phyloP scores from a whole-genome alignment of 2,888 invertebrate genomes.

The Ophonus ardosiacus region DNA sequence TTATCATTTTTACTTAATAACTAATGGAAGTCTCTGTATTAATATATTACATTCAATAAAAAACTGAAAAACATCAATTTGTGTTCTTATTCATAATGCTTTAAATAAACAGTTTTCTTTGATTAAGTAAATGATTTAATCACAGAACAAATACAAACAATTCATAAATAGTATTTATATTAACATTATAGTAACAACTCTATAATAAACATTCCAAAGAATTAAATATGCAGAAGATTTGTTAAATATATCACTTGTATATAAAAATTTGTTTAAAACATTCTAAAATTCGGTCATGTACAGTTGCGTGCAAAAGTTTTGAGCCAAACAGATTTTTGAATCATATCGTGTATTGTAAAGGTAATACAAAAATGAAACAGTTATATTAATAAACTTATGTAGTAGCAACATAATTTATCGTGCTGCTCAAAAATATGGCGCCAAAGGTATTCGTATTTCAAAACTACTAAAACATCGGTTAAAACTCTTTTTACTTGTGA shows the following conservation, averaged over 20 bases:
- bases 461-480: too few species aligned
- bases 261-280: constrained; percentile 15
- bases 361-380: too few species aligned
- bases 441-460: too few species aligned
- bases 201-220: constrained; percentile 37
- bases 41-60: constrained; percentile 47
- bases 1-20: constrained; percentile 32
- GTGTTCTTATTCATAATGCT: neutral
- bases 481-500: too few species aligned
- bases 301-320: too few species aligned
- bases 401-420: too few species aligned
- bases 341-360: too few species aligned
- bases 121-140: constrained; percentile 44
- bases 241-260: constrained; percentile 13
- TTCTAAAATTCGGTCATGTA: neutral
- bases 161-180: constrained; percentile 20
- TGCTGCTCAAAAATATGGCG: too few species aligned
- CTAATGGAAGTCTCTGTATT: constrained; percentile 40
- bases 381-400: too few species aligned
- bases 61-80: neutral
- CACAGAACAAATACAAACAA: constrained; percentile 45
- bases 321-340: too few species aligned
- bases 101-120: neutral
- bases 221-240: neutral
- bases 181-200: neutral